Conservation (phyloP, 2,797 vertebrate genomes). For the Spinibarbus caldwelli region DNA sequence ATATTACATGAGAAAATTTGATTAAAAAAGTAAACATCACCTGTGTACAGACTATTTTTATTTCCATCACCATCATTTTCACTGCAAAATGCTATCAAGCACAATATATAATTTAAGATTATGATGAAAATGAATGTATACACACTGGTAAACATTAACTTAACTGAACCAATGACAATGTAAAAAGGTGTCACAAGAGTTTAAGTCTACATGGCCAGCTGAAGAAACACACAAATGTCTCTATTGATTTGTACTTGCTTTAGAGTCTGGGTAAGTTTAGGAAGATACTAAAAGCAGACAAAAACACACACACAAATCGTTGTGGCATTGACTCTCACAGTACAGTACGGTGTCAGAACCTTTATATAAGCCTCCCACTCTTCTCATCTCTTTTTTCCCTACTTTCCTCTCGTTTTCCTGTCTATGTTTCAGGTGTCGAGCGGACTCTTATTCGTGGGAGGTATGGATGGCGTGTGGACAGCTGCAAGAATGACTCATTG, state of each 20-base stretch:
- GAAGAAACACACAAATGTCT: background rate
- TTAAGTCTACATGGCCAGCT: too few relatives aligned
- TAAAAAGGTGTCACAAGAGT: too few relatives aligned
- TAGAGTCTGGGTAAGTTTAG: slow-evolving; percentile 21
- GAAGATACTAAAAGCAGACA: background rate
- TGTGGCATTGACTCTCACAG: slow-evolving; percentile 5
- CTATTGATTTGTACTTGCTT: slow-evolving; percentile 1
- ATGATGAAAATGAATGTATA: background rate
- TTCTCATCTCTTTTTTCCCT: slow-evolving; percentile 33
- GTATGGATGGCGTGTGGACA: slow-evolving; percentile 77
- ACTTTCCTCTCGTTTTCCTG: slow-evolving; percentile 42
- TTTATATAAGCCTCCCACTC: slow-evolving; percentile 61
- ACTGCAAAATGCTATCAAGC: background rate
- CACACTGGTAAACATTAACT: background rate
- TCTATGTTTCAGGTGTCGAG: slow-evolving; percentile 58
- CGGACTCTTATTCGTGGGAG: slow-evolving; percentile 69
- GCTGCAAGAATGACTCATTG: slow-evolving; percentile 68
- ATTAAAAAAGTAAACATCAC: background rate
- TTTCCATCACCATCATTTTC: background rate
- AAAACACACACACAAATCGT: slow-evolving; percentile 5
- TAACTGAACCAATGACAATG: too few relatives aligned
- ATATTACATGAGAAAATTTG: background rate
- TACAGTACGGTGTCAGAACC: slow-evolving; percentile 41
- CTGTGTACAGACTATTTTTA: background rate
- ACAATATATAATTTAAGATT: background rate